Base-by-base conservation (phyloP, 2,113 vertebrate species). In the Mastomys coucha region DNA sequence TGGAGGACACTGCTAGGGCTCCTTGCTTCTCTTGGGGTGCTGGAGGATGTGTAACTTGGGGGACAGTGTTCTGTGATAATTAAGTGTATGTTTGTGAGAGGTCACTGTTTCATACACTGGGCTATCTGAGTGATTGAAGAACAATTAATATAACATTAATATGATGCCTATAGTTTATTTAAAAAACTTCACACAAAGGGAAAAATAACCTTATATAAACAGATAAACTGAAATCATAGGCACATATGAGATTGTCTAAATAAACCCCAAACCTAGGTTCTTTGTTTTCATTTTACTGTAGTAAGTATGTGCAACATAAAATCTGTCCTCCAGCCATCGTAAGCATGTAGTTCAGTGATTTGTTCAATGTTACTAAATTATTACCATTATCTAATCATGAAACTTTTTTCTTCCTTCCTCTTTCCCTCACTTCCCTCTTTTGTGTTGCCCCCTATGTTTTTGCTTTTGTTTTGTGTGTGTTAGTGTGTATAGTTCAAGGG, bases 161-260 rank as follows among this genome's bases (percentile, higher is more conserved):
- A 5, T 67, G 42, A 75, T 39, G 88, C 12, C 28, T 75, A 6
- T 80, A 65, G 60, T 81, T 81, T 12, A 51, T 80, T 93, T 81
- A 22, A 91, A 65, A 91, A 93, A 36, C 26, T 2, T 53, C 75
- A 76, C 53, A 19, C 73, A 89, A 91, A 69, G 6, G 80, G 67
- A 53, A 53, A 53, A 90, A 70, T 87, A 96, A 49, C 19, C 1
- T 60, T 77, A 78, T 49, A 17, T 51, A 90, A 88, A 49, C 6
- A 81, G 51, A 65, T 60, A 95, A 91, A 69, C 63, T 75, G 20
- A 94, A 88, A 78, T 90, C 53, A 16, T 67, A 60, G 49, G 22
- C 36, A 73, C 2, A 42, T 53, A 36, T 88, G 76, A 69, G 26
- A 19, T 90, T 78, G 73, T 72, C 53, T 88, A 85, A 36, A 70